Base-by-base conservation (phyloP, 2,113 vertebrate genomes). In the Chaetorhynchus papuensis region DNA sequence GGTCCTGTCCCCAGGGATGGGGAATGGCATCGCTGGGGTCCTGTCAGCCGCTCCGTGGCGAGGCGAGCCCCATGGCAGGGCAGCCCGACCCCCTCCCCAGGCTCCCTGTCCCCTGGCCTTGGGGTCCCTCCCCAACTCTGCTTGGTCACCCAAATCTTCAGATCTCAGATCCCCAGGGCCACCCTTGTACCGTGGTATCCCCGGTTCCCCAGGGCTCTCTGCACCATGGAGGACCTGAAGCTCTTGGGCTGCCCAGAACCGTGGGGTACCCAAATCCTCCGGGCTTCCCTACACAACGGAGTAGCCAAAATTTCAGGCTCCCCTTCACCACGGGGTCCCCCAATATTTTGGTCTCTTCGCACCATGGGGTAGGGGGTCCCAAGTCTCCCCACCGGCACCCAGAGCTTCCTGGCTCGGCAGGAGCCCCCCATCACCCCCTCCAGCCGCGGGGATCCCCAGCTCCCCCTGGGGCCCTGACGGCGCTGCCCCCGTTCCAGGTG, bases 401-500 rank as follows among this genome's bases (percentile, higher is more conserved):
- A 33, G 30, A 63, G 10, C 44, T 15, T 6, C 1, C 0, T 5
- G 56, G 30, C 27, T n/a, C 2, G 0, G 11, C 1, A 6, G 35
- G 13, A 23, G 6, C 4, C 18, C 37, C 21, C 13, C 35, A 3
- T 24, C 5, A 0, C 20, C 15, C n/a, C 15, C 16, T 44, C 26
- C 24, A 11, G 6, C 33, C 4, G 3, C 1, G 24, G 66, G 14
- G 11, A 26, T 8, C 37, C 1, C 23, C 15, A 2, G n/a, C 31
- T 28, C 11, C 6, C 2, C 4, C 16, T 0, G 50, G 31, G 39
- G 28, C 6, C 16, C 85, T 96, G 93, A 96, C 1, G 1, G 35
- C 1, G 18, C 56, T 49, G 47, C n/a, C 75, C 44, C 41, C 6
- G 5, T 33, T 71, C 1, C 96, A 99, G 99, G 99, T 99, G 95